Base-by-base conservation (phyloP, 1,140 invertebrate genomes). In the Tetraneura akinire region DNA sequence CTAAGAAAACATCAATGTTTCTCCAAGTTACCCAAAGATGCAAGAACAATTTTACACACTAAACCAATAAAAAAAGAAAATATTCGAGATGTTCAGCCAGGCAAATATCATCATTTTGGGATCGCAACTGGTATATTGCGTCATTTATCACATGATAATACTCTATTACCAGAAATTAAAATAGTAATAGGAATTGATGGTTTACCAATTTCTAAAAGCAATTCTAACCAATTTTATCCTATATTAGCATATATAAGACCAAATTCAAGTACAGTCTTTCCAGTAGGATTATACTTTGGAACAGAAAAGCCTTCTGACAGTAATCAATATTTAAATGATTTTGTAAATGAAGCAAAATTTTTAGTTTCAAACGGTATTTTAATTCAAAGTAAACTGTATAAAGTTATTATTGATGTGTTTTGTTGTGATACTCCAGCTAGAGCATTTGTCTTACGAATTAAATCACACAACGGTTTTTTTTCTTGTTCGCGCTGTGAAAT, bases 201-300 rank as follows among this genome's bases (percentile, higher is more conserved):
- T 18, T 37, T 76, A 13, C 73, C 53, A n/a, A 23, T 76, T 42
- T 57, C 32, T 57, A 47, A 76, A 32, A 78, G 73, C 21, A 55
- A 9, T 62, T 62, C 60, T 1, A 62, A 29, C 18, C 60, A 32
- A 62, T 62, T 62, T 62, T 62, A 26, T 26, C 60, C 60, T 16
- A 62, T 62, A 32, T 32, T 62, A 32, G 60, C 60, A 32, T 62
- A 62, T 62, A 16, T 62, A 10, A 18, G 26, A 29, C 18, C 60
- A 62, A 32, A 62, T 16, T 47, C 14, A 3, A 78, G 16, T 45
- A 42, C 18, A 32, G 74, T 78, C 6, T 78, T 78, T 57, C 26
- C 55, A 23, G 13, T 83, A 60, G 83, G 82, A 32, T 60, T 83
- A 26, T 84, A 84, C 81, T 82, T 80, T 80, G 82, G 83, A 23